These are phyloP conservation scores for Laterallus jamaicensis DNA, from an alignment of 2,113 vertebrate species.

Conservation along the genomic window DNA sequence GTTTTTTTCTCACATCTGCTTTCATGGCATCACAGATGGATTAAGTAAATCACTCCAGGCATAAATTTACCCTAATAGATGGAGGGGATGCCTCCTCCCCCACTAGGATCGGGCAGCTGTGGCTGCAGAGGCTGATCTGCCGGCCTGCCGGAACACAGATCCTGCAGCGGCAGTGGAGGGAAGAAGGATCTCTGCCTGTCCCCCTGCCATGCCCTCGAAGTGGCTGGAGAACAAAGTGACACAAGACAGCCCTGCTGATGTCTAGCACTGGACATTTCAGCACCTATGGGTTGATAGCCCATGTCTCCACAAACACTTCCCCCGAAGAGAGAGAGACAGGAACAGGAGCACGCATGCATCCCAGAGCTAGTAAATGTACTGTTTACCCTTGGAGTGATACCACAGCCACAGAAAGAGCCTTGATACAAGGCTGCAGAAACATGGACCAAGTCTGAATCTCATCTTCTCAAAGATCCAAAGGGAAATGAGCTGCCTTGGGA, in stretches of 20 bases:
- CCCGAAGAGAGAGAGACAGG: not conserved
- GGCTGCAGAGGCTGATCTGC: not conserved
- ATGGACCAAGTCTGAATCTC: not conserved
- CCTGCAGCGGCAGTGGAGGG: fast-evolving
- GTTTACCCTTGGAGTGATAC: not conserved
- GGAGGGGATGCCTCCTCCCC: not conserved
- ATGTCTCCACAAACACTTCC: not conserved
- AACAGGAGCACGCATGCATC: fast-evolving
- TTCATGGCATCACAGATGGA: not conserved
- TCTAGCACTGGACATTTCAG: not conserved
- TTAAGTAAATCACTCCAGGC: not conserved
- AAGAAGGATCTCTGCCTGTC: not conserved
- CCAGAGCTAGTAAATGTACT: not conserved
- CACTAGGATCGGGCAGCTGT: not conserved
- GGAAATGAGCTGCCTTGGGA: not conserved
- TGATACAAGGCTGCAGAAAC: not conserved
- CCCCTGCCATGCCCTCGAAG: fast-evolving
- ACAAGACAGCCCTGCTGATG: not conserved
- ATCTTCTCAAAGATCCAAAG: not conserved
- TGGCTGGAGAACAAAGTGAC: not conserved
- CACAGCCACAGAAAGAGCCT: not conserved
- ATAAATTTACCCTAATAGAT: not conserved
- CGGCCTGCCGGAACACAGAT: not conserved
- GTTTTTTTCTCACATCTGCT: not conserved
- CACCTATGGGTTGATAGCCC: too few relatives aligned